phyloP scores from a whole-genome alignment of 2,113 vertebrate genomes.

The Gavia stellata region DNA sequence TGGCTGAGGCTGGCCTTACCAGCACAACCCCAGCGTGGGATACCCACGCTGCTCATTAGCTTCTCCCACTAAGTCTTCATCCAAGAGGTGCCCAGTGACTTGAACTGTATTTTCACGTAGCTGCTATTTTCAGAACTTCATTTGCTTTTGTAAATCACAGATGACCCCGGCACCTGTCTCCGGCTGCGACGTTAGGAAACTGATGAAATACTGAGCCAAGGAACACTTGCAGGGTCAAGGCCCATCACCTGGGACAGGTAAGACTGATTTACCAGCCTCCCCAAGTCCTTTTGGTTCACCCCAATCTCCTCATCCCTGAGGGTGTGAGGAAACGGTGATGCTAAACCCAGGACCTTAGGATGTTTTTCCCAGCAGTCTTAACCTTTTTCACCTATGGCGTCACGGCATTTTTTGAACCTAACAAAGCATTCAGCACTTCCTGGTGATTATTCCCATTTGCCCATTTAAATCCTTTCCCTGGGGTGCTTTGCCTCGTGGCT shows the following conservation, averaged over 20 bases:
- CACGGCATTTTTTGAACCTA: rapidly evolving
- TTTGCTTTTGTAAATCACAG: neutral
- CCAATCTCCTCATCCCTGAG: neutral
- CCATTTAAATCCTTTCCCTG: neutral
- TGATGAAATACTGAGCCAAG: neutral
- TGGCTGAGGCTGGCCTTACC: no score
- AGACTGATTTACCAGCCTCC: neutral
- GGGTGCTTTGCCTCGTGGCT: neutral
- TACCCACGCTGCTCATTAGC: neutral
- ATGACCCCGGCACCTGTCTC: neutral
- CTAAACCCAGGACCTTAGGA: neutral
- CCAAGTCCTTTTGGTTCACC: neutral
- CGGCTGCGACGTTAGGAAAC: neutral
- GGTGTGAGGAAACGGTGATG: neutral
- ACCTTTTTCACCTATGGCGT: neutral
- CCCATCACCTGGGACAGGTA: neutral
- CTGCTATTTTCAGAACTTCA: neutral
- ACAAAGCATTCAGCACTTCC: neutral
- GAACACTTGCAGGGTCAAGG: neutral
- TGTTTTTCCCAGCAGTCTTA: neutral
- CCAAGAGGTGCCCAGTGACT: neutral
- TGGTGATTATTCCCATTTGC: neutral
- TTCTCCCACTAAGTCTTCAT: neutral
- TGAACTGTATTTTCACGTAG: neutral
- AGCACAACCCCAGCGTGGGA: rapidly evolving